Percentiles rank a stretch among this genome's conserved stretches.
These are phyloP conservation scores for Epicauta chinensis DNA, from an alignment of 1,140 invertebrate genomes.

Conservation along the genomic window DNA sequence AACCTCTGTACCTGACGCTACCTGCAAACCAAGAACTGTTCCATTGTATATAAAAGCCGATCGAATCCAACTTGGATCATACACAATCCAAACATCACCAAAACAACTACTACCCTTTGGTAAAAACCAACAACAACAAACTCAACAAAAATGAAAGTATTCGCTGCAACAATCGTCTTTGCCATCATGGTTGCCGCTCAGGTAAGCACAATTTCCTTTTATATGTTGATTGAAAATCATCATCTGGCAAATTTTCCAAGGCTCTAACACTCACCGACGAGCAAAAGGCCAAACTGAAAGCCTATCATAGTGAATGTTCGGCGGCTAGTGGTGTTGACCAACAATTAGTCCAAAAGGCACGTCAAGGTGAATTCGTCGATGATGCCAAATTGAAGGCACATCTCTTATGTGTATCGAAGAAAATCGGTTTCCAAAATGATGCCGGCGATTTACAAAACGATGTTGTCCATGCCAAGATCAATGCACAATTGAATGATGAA, in stretches of 20 bases:
- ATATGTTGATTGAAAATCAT: not conserved
- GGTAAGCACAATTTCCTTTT: constrained; percentile 2
- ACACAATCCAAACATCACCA: not conserved
- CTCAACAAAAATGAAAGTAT: constrained; percentile 2
- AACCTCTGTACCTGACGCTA: not conserved
- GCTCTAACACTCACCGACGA: constrained; percentile 41
- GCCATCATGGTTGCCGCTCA: constrained; percentile 5
- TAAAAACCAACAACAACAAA: not conserved
- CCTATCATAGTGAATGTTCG: constrained; percentile 43
- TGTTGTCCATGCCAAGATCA: constrained; percentile 40
- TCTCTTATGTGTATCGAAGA: constrained; percentile 44
- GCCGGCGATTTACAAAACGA: constrained; percentile 42
- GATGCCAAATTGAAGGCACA: constrained; percentile 45
- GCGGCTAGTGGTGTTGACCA: constrained; percentile 38
- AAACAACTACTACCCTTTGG: not conserved
- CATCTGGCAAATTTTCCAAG: not conserved
- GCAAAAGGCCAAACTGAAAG: constrained; percentile 47
- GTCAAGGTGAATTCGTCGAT: constrained; percentile 40
- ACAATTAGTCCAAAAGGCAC: constrained; percentile 39
- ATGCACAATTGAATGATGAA: constrained; percentile 37
- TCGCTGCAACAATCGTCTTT: not conserved
- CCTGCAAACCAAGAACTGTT: not conserved
- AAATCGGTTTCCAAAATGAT: constrained; percentile 39
- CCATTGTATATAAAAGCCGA: not conserved
- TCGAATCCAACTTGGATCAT: not conserved